Percentiles rank a stretch among this genome's conserved stretches.
Evolutionary conservation across 2,113 vertebrate species (phyloP).

Genomic region (Coreoperca whiteheadi): DNA sequence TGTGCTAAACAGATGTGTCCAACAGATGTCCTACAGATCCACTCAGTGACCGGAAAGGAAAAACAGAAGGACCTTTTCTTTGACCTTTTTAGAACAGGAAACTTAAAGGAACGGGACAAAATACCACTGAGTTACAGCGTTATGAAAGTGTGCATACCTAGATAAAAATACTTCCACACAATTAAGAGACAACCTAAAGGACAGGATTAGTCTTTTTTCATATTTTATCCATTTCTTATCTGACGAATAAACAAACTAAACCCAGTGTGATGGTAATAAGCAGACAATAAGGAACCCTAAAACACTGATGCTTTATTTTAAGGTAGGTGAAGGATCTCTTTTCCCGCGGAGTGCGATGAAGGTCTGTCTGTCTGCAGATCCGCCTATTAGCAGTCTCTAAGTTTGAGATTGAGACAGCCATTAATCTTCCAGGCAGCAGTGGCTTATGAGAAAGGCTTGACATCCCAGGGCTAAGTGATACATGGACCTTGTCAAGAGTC

Average conservation of each 20-base stretch:
- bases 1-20: constrained; percentile 49
- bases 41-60: constrained; percentile 2
- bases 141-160: background rate
- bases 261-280: background rate
- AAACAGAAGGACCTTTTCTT: constrained; percentile 36
- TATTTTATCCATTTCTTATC: background rate
- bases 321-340: background rate
- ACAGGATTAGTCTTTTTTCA: background rate
- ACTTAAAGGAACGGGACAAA: background rate
- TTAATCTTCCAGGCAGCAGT: constrained; percentile 71
- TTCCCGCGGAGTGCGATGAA: background rate
- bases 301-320: background rate
- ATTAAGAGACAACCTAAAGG: background rate
- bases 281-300: background rate
- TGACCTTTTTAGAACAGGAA: background rate
- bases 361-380: constrained; percentile 39
- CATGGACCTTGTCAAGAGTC: constrained; percentile 70
- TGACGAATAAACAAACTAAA: background rate
- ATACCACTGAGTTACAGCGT: background rate
- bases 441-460: constrained; percentile 63
- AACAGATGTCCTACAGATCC: constrained; percentile 48
- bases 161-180: background rate
- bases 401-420: constrained; percentile 61
- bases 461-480: constrained; percentile 72
- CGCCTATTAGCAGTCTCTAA: constrained; percentile 64